Evolutionary conservation across 92 coral and sea anemone genomes (phyloP).

Genomic region (Phymanthus crucifer): DNA sequence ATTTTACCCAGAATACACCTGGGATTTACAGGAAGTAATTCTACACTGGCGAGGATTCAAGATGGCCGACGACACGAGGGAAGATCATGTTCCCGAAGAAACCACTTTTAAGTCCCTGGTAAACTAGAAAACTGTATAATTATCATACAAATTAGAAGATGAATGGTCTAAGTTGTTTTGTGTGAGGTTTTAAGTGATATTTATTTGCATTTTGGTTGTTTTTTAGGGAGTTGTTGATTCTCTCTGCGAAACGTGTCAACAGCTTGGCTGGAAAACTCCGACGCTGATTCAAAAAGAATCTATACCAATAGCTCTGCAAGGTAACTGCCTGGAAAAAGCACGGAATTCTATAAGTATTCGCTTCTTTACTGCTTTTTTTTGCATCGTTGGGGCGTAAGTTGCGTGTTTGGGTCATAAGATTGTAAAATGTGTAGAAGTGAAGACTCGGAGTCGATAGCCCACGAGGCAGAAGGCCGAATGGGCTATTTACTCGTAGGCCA

Average conservation of each 20-base stretch:
- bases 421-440: no score
- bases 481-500: no score
- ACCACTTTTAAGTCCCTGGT: slow-evolving; percentile 83
- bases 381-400: no score
- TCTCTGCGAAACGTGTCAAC: slow-evolving; percentile 90
- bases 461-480: no score
- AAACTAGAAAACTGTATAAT: slow-evolving; percentile 9
- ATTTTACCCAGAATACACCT: slow-evolving; percentile 57
- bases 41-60: slow-evolving; percentile 23
- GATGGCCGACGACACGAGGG: slow-evolving; percentile 70
- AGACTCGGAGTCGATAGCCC: no score
- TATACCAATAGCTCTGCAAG: slow-evolving; percentile 91
- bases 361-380: no score
- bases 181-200: not conserved
- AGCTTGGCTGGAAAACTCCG: slow-evolving; percentile 92
- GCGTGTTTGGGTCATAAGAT: no score
- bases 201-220: not conserved
- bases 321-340: slow-evolving; percentile 22
- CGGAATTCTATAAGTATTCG: not conserved
- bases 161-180: not conserved
- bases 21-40: slow-evolving; percentile 20
- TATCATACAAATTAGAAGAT: not conserved
- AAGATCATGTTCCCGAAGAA: slow-evolving; percentile 39
- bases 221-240: slow-evolving; percentile 85
- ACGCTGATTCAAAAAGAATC: slow-evolving; percentile 90